A percentile compares a stretch with the other conserved stretches of the same genome.
Conservation (phyloP, 2,113 vertebrate species). For the Ophthalmolycus amberensis region DNA sequence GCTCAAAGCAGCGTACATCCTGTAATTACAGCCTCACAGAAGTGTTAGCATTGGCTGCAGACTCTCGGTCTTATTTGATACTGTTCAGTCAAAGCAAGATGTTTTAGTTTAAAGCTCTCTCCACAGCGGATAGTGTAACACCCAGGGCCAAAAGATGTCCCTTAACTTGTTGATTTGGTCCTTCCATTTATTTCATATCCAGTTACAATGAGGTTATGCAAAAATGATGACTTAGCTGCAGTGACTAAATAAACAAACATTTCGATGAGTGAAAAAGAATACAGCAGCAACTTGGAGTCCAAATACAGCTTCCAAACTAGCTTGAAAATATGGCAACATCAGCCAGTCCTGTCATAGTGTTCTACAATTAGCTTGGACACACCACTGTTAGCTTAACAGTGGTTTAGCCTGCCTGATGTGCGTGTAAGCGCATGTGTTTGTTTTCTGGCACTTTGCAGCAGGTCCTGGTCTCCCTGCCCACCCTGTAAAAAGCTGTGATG, state of each 20-base stretch:
- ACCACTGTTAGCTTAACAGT: constrained; percentile 17
- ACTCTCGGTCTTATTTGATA: neutral
- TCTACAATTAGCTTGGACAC: constrained; percentile 14
- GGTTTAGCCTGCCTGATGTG: constrained; percentile 18
- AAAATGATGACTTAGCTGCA: neutral
- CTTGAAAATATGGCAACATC: neutral
- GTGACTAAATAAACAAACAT: constrained; percentile 10
- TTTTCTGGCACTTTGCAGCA: constrained; percentile 32
- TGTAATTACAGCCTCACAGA: neutral
- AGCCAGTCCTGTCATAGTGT: neutral
- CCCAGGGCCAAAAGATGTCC: neutral
- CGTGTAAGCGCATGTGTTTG: constrained; percentile 8
- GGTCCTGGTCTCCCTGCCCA: constrained; percentile 25
- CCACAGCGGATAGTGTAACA: neutral
- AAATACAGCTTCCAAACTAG: neutral
- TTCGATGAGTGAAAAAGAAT: constrained; percentile 8
- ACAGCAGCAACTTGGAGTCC: constrained; percentile 6
- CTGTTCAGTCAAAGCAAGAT: neutral
- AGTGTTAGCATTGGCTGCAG: neutral
- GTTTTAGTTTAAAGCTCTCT: neutral
- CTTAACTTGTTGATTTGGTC: neutral
- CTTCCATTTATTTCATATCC: neutral
- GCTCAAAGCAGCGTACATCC: neutral
- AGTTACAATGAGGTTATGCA: neutral
- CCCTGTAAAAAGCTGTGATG: constrained; percentile 23